Evolutionary conservation across 2,113 vertebrate species (phyloP).

Genomic region (Sinocyclocheilus grahami): DNA sequence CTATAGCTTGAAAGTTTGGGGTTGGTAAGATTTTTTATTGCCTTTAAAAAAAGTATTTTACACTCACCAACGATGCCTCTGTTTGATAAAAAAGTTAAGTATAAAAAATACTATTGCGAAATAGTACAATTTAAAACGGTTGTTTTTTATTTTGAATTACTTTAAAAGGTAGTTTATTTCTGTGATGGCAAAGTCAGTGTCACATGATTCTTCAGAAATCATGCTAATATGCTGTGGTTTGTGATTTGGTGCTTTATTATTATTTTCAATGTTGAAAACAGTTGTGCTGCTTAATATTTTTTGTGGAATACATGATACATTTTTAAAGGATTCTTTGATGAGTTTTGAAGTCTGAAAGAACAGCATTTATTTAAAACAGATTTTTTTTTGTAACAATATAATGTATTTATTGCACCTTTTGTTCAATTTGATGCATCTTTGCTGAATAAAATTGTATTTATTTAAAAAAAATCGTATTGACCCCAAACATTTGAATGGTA

Average conservation of each 20-base stretch:
- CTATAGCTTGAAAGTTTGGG: neutral
- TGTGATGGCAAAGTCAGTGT: neutral
- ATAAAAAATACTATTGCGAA: neutral
- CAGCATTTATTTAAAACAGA: neutral
- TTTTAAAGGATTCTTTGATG: neutral
- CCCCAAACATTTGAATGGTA: neutral
- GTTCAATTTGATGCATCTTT: neutral
- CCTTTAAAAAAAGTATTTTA: neutral
- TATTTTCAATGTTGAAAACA: neutral
- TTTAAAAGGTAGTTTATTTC: neutral
- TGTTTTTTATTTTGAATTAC: neutral
- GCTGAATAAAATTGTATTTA: neutral
- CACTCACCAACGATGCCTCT: neutral
- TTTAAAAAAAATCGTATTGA: neutral
- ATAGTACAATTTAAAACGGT: neutral
- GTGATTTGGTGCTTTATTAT: neutral
- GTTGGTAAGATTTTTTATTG: neutral
- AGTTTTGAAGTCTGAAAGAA: neutral
- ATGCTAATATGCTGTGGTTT: neutral
- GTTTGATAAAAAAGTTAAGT: neutral
- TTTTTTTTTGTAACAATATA: neutral
- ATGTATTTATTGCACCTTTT: neutral
- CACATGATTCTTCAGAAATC: conserved; percentile 1
- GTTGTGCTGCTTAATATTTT: neutral
- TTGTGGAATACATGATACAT: neutral